Evolutionary conservation across 2,888 invertebrate species (phyloP).

Genomic region (Diadegma fenestrale): DNA sequence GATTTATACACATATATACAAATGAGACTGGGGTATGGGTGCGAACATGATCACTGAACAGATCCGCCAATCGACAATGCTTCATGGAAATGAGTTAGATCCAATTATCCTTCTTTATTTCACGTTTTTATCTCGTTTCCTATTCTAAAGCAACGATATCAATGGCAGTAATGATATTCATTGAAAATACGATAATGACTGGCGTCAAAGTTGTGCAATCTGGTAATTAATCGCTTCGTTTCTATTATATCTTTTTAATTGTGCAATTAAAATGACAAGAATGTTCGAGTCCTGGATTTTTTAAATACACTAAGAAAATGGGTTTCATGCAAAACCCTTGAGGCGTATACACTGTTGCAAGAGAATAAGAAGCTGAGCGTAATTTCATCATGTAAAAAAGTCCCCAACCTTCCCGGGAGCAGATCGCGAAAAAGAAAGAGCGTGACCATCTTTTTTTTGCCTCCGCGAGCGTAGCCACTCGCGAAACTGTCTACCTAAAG

Average conservation of each 20-base stretch:
- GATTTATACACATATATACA: slow-evolving; percentile 33
- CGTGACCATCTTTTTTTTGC: slow-evolving; percentile 52
- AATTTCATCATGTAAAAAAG: slow-evolving; percentile 31
- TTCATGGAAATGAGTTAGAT: slow-evolving; percentile 33
- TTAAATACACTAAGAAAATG: neutral
- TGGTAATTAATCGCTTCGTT: neutral
- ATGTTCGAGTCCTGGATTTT: slow-evolving; percentile 4
- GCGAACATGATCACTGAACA: slow-evolving; percentile 33
- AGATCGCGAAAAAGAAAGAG: slow-evolving; percentile 40
- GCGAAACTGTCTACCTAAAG: slow-evolving; percentile 6
- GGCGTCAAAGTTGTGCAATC: neutral
- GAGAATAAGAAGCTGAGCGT: slow-evolving; percentile 13
- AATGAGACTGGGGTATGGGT: slow-evolving; percentile 39
- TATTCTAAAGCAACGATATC: neutral
- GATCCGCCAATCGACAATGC: slow-evolving; percentile 37
- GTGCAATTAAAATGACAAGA: slow-evolving; percentile 7
- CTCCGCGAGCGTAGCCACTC: slow-evolving; percentile 27
- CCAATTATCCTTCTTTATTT: slow-evolving; percentile 4
- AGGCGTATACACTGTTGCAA: slow-evolving; percentile 14
- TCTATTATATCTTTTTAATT: slow-evolving; percentile 2
- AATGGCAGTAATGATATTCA: slow-evolving; percentile 6
- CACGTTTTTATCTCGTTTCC: slow-evolving; percentile 22
- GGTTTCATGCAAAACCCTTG: neutral
- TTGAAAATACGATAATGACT: neutral
- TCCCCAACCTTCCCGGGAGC: slow-evolving; percentile 13